Conservation (phyloP, 1,140 invertebrate species). For the Bacillus rossius region DNA sequence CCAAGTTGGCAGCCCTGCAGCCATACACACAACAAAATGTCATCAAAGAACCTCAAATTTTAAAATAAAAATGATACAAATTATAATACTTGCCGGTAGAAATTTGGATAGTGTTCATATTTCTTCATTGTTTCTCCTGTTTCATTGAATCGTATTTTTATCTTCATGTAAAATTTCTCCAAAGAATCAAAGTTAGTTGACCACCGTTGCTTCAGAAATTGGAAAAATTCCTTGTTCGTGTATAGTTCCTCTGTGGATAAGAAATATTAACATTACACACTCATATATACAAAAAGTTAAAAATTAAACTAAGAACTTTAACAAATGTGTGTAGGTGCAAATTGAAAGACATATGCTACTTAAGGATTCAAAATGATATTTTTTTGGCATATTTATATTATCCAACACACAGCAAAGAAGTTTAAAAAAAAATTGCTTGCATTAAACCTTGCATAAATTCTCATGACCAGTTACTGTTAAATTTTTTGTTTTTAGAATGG, state of each 20-base stretch:
- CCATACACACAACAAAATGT: no score
- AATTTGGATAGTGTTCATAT: conserved; percentile 87
- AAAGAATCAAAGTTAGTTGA: conserved; percentile 88
- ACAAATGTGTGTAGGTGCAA: conserved; percentile 15
- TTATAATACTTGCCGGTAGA: conserved; percentile 55
- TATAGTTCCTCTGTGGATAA: conserved; percentile 63
- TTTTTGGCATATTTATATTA: no score
- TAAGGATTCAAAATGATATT: no score
- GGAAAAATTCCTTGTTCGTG: conserved; percentile 79
- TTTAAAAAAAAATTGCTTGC: no score
- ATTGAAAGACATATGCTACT: conserved; percentile 2
- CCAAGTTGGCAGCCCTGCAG: conserved; percentile 67
- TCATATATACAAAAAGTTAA: conserved; percentile 19
- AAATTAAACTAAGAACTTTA: conserved; percentile 16
- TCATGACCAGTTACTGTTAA: no score
- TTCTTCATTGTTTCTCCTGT: conserved; percentile 73
- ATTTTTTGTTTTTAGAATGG: no score
- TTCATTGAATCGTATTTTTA: conserved; percentile 86
- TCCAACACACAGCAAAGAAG: no score
- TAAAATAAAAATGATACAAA: conserved; percentile 1
- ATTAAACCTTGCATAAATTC: no score
- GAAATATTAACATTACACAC: not conserved
- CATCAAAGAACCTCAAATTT: not conserved
- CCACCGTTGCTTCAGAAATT: conserved; percentile 87
- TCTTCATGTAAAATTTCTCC: conserved; percentile 89